Evolutionary conservation across 2,113 vertebrate species (phyloP).

Genomic region (Melanerpes aurifrons): DNA sequence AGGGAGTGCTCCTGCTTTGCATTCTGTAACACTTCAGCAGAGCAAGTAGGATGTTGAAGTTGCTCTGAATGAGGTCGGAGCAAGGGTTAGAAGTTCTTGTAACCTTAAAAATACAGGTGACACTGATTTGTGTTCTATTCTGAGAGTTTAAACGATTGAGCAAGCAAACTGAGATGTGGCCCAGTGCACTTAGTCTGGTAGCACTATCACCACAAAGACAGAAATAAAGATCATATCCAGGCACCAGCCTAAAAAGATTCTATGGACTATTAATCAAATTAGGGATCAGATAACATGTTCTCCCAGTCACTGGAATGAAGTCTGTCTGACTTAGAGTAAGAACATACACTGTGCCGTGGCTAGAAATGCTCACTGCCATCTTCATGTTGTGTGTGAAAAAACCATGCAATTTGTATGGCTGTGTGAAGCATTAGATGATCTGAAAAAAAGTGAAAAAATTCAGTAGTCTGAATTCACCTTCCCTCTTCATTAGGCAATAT

Average conservation of each 20-base stretch:
- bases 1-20: conserved; percentile 11
- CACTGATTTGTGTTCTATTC: not conserved
- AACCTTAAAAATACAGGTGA: conserved; percentile 25
- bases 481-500: not conserved
- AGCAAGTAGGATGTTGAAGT: not conserved
- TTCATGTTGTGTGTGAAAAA: not conserved
- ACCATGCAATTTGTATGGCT: not conserved
- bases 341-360: not conserved
- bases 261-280: conserved; percentile 23
- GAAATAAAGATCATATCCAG: conserved; percentile 33
- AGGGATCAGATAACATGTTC: conserved; percentile 5
- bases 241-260: conserved; percentile 13
- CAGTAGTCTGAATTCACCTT: not conserved
- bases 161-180: not conserved
- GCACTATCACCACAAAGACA: not conserved
- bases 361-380: not conserved
- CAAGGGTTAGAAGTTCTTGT: not conserved
- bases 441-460: not conserved
- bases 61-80: not conserved
- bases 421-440: not conserved
- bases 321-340: conserved; percentile 18
- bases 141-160: not conserved
- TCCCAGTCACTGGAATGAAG: not conserved
- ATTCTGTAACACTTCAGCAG: conserved; percentile 34
- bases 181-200: not conserved